Base-by-base conservation (phyloP, 2,888 invertebrate species). In the Ommatoiulus sabulosus region DNA sequence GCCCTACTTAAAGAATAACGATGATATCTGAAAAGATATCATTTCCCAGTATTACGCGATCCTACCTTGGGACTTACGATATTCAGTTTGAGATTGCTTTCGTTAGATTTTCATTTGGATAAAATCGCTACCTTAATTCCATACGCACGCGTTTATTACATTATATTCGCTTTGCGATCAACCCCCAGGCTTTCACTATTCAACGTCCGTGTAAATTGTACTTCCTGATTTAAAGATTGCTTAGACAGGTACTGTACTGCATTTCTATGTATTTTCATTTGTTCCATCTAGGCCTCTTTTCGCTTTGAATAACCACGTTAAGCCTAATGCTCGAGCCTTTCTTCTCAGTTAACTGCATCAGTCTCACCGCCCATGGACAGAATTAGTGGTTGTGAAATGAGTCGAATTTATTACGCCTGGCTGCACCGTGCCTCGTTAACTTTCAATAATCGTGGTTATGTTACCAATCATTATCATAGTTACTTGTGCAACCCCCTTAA, bases 141-240 rank as follows among this genome's bases (percentile, higher is more conserved):
- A 20, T 72, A 72, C 20, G 8, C 24, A 3, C 10, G 63, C 72
- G 0, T 24, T 72, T 72, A 72, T 72, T 72, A 7, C 72, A 24
- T 72, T 24, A 72, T 72, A 24, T 72, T 6, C 7, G 20, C 72
- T 8, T 72, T 24, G 24, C 72, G 7, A 72, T 72, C 72, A 24
- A 72, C 72, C 72, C 24, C 24, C 72, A 24, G 72, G 72, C 72
- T 8, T 24, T 72, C 24, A 5, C 72, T 72, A 72, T 72, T 72
- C 72, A 72, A n/a, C n/a, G 63, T 63, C n/a, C 63, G 5, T 63
- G 17, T 63, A 63, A 63, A 63, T 63, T 63, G n/a, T 72, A 20
- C 7, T 20, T 72, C 6, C n/a, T 24, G 72, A 72, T 72, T 72
- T 24, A 24, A 20, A n/a, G 72, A 72, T 72, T 7, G 63, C 72